Percentiles rank a stretch among this genome's conserved stretches.
Evolutionary conservation across 2,113 vertebrate species (phyloP).

Genomic region (Podiceps cristatus): DNA sequence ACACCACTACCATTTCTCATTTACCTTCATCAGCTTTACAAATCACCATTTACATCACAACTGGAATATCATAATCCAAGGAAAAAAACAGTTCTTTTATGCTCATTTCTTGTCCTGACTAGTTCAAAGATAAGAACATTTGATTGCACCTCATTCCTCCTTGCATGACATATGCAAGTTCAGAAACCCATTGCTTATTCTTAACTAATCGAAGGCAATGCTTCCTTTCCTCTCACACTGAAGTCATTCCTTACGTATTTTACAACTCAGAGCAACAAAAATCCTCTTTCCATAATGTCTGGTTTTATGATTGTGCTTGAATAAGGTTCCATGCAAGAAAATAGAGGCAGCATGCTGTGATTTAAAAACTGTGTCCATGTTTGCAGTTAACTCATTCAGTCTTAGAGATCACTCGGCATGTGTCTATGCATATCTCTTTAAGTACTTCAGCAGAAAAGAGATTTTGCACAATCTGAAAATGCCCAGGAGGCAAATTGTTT

Average conservation of each 20-base stretch:
- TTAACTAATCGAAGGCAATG: background rate
- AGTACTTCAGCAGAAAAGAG: background rate
- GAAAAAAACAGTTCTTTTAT: background rate
- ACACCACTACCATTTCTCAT: background rate
- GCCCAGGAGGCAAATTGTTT: slow-evolving; percentile 47
- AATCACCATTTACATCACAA: slow-evolving; percentile 40
- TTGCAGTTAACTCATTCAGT: slow-evolving; percentile 21
- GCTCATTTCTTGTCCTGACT: background rate
- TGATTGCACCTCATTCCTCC: background rate
- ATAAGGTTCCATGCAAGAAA: background rate
- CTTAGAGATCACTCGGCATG: background rate
- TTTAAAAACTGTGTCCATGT: background rate
- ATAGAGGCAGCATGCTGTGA: background rate
- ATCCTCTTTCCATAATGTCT: background rate
- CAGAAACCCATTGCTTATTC: background rate
- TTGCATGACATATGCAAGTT: background rate
- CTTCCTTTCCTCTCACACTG: background rate
- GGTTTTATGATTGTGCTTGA: background rate
- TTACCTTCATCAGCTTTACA: background rate
- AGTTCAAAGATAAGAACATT: background rate
- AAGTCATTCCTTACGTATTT: slow-evolving; percentile 13
- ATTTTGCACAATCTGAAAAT: slow-evolving; percentile 37
- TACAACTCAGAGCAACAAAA: background rate
- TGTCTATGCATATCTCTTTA: background rate
- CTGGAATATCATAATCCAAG: background rate